phyloP scores from a whole-genome alignment of 2,888 invertebrate genomes.

The Tridacna crocea region DNA sequence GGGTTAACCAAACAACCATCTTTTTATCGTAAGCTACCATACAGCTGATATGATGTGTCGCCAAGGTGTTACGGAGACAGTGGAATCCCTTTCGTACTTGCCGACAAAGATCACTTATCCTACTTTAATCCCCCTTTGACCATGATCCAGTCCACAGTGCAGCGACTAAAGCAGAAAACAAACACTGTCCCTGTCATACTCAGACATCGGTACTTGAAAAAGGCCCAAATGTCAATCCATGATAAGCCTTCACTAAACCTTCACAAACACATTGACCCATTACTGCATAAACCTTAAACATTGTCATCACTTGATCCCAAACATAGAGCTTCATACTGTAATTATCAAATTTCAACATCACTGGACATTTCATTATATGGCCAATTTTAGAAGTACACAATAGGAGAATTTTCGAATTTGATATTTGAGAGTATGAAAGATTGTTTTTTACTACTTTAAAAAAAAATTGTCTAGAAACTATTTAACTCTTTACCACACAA shows the following conservation, averaged over 20 bases:
- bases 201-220: constrained; percentile 6
- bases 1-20: constrained; percentile 9
- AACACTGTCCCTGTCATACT: constrained; percentile 11
- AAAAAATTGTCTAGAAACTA: too few relatives aligned
- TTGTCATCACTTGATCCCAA: too few relatives aligned
- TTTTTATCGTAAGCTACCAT: background rate
- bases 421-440: too few relatives aligned
- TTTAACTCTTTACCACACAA: too few relatives aligned
- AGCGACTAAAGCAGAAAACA: constrained; percentile 26
- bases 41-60: constrained; percentile 9
- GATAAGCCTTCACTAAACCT: constrained; percentile 4
- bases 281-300: too few relatives aligned
- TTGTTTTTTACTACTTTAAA: too few relatives aligned
- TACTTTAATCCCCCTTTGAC: constrained; percentile 8
- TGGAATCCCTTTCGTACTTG: constrained; percentile 7
- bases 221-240: constrained; percentile 12
- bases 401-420: too few relatives aligned
- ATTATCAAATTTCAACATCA: too few relatives aligned
- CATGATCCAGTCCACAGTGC: constrained; percentile 17
- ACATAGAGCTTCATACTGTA: too few relatives aligned
- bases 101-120: constrained; percentile 18
- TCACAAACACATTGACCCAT: too few relatives aligned
- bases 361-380: too few relatives aligned
- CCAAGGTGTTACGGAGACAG: constrained; percentile 21
- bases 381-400: too few relatives aligned